Evolutionary conservation across 2,113 vertebrate genomes (phyloP), one percentile per base, ranked within the genome.

Genomic region (Phylloscopus trochiloides): DNA sequence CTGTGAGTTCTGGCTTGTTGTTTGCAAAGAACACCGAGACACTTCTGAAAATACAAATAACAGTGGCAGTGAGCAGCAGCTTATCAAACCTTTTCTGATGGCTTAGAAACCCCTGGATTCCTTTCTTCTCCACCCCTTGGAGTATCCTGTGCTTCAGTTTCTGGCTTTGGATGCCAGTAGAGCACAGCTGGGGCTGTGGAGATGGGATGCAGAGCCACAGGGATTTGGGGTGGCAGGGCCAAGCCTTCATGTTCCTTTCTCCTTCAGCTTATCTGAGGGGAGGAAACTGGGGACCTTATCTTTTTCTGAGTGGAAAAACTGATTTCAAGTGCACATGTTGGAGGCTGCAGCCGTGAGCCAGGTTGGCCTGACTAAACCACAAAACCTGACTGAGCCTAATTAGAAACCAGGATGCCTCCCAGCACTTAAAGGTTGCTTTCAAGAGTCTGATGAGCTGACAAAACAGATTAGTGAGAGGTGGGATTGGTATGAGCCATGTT

Each of bases 381-480:
- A 57, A 40, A 85, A 72, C 76, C 74, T 85, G 84, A 38, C 55
- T n/a, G 84, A 84, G 77, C 80, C 74, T 95, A 59, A 92, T 90
- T 85, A 88, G 85, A 79, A 72, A 51, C 19, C 89, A 77, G 22
- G 72, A 73, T 87, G 72, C 80, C 84, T 95, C 87, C 76, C 68
- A 81, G 95, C 90, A 55, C 80, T 89, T 86, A 74, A 62, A 62
- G 76, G 47, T 70, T 89, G 73, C 93, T 95, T 94, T 95, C 74
- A 84, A 91, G 95, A 71, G 77, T 62, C 24, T 77, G 95, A 95
- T 77, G 92, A 89, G 43, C 80, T 94, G 93, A 94, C 84, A 95
- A 84, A 96, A 92, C 68, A 12, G 28, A 66, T 89, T 96, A 92
- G 80, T 10, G 89, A 84, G 93, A 84, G 75, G 62, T 76, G 67